These are phyloP conservation scores for Orthosia cruda DNA, from an alignment of 2,888 invertebrate species.

Conservation along the genomic window DNA sequence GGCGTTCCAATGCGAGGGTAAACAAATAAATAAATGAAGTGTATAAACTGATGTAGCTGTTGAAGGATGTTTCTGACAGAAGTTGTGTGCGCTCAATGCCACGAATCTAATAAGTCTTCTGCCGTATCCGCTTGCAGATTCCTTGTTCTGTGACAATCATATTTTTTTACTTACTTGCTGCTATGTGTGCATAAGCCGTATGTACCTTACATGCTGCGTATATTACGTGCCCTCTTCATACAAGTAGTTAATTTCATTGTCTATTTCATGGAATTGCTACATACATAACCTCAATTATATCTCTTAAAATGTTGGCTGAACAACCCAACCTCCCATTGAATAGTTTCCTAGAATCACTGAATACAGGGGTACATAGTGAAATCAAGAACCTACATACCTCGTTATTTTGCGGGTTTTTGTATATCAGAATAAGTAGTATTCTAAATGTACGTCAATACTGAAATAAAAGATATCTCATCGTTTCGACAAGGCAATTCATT, in stretches of 20 bases:
- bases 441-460: constrained; percentile 10
- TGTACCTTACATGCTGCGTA: too few species aligned
- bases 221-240: too few species aligned
- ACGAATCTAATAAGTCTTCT: too few species aligned
- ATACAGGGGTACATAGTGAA: background rate
- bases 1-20: too few species aligned
- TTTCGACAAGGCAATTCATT: constrained; percentile 40
- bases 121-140: too few species aligned
- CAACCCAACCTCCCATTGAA: constrained; percentile 1
- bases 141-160: too few species aligned
- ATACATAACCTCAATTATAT: background rate
- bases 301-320: background rate
- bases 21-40: too few species aligned
- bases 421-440: constrained; percentile 5
- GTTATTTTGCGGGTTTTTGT: background rate
- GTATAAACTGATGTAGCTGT: too few species aligned
- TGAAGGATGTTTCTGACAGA: too few species aligned
- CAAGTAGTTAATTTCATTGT: background rate
- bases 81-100: too few species aligned
- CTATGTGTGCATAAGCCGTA: background rate
- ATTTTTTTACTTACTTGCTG: background rate
- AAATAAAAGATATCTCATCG: constrained; percentile 7
- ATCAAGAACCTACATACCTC: background rate
- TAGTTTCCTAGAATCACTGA: constrained; percentile 4
- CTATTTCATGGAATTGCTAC: background rate